Evolutionary conservation across 2,797 vertebrate species (phyloP).

Genomic region (Neosilurus mollespiculum): DNA sequence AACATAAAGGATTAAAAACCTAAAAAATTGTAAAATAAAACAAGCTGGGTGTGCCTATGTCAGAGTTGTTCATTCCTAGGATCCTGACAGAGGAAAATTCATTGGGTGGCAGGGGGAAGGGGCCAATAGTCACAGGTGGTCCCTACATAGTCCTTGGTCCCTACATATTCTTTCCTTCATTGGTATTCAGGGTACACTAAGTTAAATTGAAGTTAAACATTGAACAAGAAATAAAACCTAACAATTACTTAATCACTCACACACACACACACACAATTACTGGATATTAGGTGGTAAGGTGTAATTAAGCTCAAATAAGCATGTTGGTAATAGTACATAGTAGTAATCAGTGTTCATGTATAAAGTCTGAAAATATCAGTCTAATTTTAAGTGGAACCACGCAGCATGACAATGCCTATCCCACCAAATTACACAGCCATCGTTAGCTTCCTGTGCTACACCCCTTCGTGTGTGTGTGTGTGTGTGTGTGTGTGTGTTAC

Average conservation of each 20-base stretch:
- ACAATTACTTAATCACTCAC: conserved; percentile 41
- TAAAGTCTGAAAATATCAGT: conserved; percentile 19
- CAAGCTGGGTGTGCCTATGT: too few relatives aligned
- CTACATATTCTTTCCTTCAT: too few relatives aligned
- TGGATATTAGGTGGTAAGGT: conserved; percentile 38
- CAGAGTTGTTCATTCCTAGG: too few relatives aligned
- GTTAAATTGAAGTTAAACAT: too few relatives aligned
- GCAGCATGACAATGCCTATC: conserved; percentile 41
- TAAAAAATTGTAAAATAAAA: too few relatives aligned
- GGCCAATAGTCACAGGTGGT: too few relatives aligned
- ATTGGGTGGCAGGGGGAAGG: too few relatives aligned
- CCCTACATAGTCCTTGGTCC: too few relatives aligned
- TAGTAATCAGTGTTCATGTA: conserved; percentile 13
- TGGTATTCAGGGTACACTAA: too few relatives aligned
- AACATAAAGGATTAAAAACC: too few relatives aligned
- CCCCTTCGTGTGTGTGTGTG: conserved; percentile 40
- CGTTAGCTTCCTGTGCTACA: conserved; percentile 41
- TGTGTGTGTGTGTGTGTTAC: conserved; percentile 44
- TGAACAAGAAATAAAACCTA: too few relatives aligned
- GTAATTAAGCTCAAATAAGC: conserved; percentile 49
- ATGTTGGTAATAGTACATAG: conserved; percentile 30
- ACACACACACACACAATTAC: not conserved
- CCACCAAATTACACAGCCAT: conserved; percentile 44
- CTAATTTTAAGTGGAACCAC: conserved; percentile 37
- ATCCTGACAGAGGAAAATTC: too few relatives aligned